A percentile compares a stretch with the other conserved stretches of the same genome.
Evolutionary conservation across 2,888 invertebrate species (phyloP).

Genomic region (Heteropelma amictum): DNA sequence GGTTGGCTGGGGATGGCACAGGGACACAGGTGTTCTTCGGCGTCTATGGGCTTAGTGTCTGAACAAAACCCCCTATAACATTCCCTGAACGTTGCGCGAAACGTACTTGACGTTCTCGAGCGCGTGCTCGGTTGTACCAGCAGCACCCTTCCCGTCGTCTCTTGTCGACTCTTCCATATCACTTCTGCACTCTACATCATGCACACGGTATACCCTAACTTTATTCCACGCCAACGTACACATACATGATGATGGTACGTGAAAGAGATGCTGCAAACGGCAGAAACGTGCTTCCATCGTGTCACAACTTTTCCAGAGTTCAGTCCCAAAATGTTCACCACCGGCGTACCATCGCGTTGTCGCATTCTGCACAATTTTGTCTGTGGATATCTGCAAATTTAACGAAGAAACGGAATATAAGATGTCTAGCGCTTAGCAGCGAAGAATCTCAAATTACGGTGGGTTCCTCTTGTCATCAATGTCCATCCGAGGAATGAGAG

Average conservation of each 20-base stretch:
- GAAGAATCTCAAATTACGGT: too few species aligned
- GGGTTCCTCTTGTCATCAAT: too few species aligned
- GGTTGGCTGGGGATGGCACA: constrained; percentile 69
- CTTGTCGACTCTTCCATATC: constrained; percentile 38
- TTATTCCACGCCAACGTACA: background rate
- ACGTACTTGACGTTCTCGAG: constrained; percentile 57
- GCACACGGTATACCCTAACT: constrained; percentile 23
- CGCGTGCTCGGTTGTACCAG: constrained; percentile 54
- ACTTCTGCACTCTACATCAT: background rate
- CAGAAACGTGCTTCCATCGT: too few species aligned
- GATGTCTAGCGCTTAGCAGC: too few species aligned
- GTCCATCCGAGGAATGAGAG: too few species aligned
- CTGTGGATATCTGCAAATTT: too few species aligned
- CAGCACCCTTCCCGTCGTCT: constrained; percentile 47
- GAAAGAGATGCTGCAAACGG: background rate
- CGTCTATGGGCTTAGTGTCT: constrained; percentile 73
- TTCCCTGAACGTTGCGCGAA: constrained; percentile 55
- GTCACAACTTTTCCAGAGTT: too few species aligned
- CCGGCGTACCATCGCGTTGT: too few species aligned
- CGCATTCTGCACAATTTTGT: too few species aligned
- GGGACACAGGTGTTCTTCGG: constrained; percentile 74
- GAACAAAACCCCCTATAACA: constrained; percentile 69
- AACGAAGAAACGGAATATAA: too few species aligned
- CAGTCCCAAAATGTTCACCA: too few species aligned
- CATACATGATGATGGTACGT: constrained; percentile 10